Evolutionary conservation across 2,113 vertebrate genomes (phyloP).

Genomic region (Taxidea taxus): DNA sequence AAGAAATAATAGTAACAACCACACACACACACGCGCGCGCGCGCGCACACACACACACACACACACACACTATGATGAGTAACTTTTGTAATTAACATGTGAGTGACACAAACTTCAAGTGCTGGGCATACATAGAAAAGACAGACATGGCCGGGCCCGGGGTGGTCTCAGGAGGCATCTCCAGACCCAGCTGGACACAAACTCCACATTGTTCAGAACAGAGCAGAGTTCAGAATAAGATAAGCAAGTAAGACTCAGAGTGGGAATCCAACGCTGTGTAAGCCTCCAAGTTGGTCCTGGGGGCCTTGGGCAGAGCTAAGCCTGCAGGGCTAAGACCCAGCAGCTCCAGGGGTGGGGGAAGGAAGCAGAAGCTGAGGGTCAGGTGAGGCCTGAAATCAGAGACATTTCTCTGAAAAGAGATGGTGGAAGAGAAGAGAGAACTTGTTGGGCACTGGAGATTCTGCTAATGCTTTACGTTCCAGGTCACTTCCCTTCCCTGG

Average conservation of each 20-base stretch:
- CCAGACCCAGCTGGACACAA: neutral
- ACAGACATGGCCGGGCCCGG: neutral
- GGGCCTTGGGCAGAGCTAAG: neutral
- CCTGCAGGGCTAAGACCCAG: neutral
- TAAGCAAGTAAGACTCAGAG: too few relatives aligned
- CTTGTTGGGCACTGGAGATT: accelerated
- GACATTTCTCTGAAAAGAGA: neutral
- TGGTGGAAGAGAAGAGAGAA: neutral
- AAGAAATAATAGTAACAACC: neutral
- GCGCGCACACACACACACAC: neutral
- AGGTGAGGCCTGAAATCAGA: neutral
- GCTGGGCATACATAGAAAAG: neutral
- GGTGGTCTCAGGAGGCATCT: neutral
- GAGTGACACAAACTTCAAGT: neutral
- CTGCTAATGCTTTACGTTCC: neutral
- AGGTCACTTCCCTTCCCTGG: neutral
- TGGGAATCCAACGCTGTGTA: neutral
- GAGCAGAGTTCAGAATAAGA: too few relatives aligned
- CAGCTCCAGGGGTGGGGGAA: accelerated
- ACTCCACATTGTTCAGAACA: neutral
- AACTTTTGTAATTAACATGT: neutral
- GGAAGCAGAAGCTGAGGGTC: neutral
- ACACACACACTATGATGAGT: accelerated
- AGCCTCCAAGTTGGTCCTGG: neutral
- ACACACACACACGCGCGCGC: too few relatives aligned